Percentiles rank a stretch among this genome's conserved stretches.
Evolutionary conservation across 2,888 invertebrate species (phyloP).

Genomic region (Drosophila siamana): DNA sequence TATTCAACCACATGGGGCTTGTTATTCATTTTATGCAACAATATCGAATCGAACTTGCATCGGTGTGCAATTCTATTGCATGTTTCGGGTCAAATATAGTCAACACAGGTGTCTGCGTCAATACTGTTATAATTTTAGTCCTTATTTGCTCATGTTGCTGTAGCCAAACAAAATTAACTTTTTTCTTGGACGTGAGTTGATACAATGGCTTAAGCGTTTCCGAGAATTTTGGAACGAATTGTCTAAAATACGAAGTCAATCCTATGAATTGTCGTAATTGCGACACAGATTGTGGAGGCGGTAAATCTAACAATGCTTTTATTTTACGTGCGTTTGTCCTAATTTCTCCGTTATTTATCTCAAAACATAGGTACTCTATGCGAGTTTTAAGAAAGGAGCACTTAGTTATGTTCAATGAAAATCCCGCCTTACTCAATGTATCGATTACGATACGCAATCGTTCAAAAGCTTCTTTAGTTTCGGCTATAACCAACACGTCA

Average conservation of each 20-base stretch:
- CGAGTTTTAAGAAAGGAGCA: slow-evolving; percentile 1
- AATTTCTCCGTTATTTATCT: slow-evolving; percentile 5
- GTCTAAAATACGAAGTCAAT: background rate
- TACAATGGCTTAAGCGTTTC: slow-evolving; percentile 3
- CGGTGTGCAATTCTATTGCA: no score
- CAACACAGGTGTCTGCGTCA: no score
- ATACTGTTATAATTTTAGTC: slow-evolving; percentile 7
- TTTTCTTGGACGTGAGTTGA: background rate
- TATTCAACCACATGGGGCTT: no score
- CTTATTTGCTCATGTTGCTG: no score
- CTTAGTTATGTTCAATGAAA: background rate
- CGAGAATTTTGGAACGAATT: slow-evolving; percentile 2
- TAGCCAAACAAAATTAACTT: no score
- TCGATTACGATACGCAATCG: slow-evolving; percentile 2
- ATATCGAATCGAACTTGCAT: no score
- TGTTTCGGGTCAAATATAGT: no score
- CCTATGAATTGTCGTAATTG: background rate
- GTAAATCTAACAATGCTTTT: background rate
- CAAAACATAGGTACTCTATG: slow-evolving; percentile 6
- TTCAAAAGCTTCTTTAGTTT: slow-evolving; percentile 12
- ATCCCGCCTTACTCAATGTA: slow-evolving; percentile 3
- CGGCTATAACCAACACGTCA: no score
- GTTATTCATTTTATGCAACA: no score
- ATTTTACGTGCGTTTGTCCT: slow-evolving; percentile 1
- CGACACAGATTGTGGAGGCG: slow-evolving; percentile 3